These are phyloP conservation scores for Leptopilina myrica DNA, from an alignment of 2,888 invertebrate species.

Conservation along the genomic window DNA sequence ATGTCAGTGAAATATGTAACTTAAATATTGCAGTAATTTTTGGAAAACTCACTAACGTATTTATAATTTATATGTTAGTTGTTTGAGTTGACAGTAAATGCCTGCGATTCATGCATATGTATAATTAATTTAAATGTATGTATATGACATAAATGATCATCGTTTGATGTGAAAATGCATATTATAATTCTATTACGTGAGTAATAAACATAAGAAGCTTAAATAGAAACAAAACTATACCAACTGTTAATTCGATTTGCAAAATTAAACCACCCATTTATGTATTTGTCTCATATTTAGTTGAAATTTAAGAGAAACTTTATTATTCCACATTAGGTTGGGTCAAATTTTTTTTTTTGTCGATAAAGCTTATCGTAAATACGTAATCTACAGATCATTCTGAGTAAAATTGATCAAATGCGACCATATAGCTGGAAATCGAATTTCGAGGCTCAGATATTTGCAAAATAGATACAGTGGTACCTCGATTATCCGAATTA, in stretches of 20 bases:
- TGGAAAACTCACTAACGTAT: neutral
- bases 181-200: slow-evolving; percentile 3
- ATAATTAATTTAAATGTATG: slow-evolving; percentile 13
- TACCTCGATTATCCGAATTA: too few species aligned
- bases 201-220: slow-evolving; percentile 14
- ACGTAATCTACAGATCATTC: too few species aligned
- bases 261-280: neutral
- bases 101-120: neutral
- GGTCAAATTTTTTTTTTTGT: too few species aligned
- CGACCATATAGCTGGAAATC: too few species aligned
- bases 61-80: neutral
- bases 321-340: too few species aligned
- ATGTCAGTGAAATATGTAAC: neutral
- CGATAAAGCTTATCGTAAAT: too few species aligned
- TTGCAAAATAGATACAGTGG: too few species aligned
- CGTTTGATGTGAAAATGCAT: neutral
- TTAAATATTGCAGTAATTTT: neutral
- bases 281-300: neutral
- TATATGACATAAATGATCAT: slow-evolving; percentile 9
- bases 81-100: neutral
- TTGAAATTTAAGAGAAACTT: neutral
- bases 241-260: neutral
- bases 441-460: too few species aligned
- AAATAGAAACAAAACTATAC: slow-evolving; percentile 4
- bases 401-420: too few species aligned